Evolutionary conservation across 30 jellyfish, hydroid and myxozoan species (phyloP), one percentile per base, ranked within the genome.

Genomic region (Aurelia sp.): DNA sequence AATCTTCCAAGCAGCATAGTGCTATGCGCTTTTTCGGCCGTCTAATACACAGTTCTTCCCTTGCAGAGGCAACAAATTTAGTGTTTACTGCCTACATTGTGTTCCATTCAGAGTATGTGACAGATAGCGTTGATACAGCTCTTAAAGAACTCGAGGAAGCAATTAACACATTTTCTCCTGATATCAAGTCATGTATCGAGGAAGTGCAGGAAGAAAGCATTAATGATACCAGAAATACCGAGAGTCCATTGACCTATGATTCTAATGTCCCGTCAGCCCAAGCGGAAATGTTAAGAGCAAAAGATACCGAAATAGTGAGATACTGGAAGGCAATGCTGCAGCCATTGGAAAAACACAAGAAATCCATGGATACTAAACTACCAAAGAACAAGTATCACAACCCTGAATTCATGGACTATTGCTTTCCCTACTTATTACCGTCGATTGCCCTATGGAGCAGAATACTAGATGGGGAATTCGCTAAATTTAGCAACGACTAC

Each of bases 21-120:
- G 89, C 89, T 13, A 63, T 78, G 89, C 86, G 70, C 5, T 73
- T 73, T 63, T 75, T 75, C 58, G 86, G 86, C n/a, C 70, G 73
- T 13, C 71, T 75, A 17, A 51, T 75, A n/a, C 67, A 73, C 27
- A 19, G 51, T 19, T 9, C 19, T 13, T 9, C 52, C 3, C 38
- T 73, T 13, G 50, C 5, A 22, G 84, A 73, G 18, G 84, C 84
- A 16, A 44, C 84, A 13, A 47, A 17, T 30, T 12, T 73, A 16
- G 84, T 17, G 13, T 7, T 2, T 11, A 63, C 80, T 8, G 80
- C 27, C 58, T 68, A 22, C 17, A 38, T 68, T 12, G 80, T 68
- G 4, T 68, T 68, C 60, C 31, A 68, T 11, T 68, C 61, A 8
- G 30, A n/a, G 40, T 33, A 8, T 35, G 80, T 68, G n/a, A 68